Conservation (phyloP, 2,113 vertebrate species). For the Bambusicola thoracicus region DNA sequence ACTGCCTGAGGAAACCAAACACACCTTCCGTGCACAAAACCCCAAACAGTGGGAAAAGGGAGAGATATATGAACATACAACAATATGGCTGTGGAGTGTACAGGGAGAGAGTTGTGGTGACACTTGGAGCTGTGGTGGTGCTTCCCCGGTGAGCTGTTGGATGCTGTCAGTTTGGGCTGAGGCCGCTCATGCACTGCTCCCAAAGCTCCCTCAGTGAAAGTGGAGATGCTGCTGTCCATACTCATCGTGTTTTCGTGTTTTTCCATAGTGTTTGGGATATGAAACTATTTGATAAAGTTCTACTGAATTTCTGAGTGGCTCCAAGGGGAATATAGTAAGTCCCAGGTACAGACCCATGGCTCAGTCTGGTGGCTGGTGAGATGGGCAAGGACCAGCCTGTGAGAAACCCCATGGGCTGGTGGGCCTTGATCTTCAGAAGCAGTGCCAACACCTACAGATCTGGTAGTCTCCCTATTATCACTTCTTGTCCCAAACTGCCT, state of each 20-base stretch:
- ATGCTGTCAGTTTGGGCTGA: constrained; percentile 2
- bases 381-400: fast-evolving
- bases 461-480: neutral
- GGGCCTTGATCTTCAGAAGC: neutral
- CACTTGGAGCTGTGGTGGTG: neutral
- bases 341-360: fast-evolving
- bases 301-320: neutral
- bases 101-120: neutral
- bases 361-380: fast-evolving
- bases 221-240: neutral
- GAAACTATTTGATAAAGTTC: fast-evolving
- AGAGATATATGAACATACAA: neutral
- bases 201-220: too few species aligned
- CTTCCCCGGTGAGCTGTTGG: constrained; percentile 52
- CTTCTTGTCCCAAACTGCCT: neutral
- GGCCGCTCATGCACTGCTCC: too few species aligned
- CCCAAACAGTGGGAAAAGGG: neutral
- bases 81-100: neutral
- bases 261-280: neutral
- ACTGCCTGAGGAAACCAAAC: fast-evolving
- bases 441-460: neutral
- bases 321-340: fast-evolving
- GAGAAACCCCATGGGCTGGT: neutral
- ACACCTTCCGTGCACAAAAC: fast-evolving
- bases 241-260: fast-evolving